Evolutionary conservation across 2,888 invertebrate genomes (phyloP).

Genomic region (Caenorhabditis sp.): DNA sequence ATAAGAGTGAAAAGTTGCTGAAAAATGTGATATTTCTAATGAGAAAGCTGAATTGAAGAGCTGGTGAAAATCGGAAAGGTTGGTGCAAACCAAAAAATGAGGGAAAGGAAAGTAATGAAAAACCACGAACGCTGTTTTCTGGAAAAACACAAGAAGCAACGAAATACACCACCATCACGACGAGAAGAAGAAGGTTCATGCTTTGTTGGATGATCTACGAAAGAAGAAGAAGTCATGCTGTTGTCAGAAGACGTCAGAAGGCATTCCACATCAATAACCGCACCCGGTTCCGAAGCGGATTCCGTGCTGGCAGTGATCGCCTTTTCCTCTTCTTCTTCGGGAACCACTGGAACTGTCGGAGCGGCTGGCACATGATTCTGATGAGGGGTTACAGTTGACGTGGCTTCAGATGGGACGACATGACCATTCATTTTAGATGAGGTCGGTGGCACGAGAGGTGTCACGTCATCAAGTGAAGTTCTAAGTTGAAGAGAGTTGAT

Average conservation of each 20-base stretch:
- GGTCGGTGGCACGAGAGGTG: slow-evolving; percentile 27
- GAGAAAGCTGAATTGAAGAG: neutral
- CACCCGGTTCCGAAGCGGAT: slow-evolving; percentile 52
- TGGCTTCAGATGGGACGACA: slow-evolving; percentile 9
- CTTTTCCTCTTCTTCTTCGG: slow-evolving; percentile 53
- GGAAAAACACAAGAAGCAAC: slow-evolving; percentile 46
- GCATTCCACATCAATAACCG: slow-evolving; percentile 23
- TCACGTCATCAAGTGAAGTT: slow-evolving; percentile 57
- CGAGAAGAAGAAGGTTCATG: slow-evolving; percentile 21
- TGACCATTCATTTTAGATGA: slow-evolving; percentile 46
- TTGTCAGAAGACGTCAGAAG: slow-evolving; percentile 12
- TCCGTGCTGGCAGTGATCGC: slow-evolving; percentile 41
- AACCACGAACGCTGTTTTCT: slow-evolving; percentile 35
- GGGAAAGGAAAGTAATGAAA: neutral
- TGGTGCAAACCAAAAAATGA: neutral
- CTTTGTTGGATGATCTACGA: slow-evolving; percentile 13
- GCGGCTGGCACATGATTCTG: slow-evolving; percentile 21
- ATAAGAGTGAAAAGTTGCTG: neutral
- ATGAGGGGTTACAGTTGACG: neutral
- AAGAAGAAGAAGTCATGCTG: slow-evolving; percentile 29
- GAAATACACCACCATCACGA: slow-evolving; percentile 36
- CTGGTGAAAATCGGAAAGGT: neutral
- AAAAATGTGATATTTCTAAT: neutral
- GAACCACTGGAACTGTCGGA: slow-evolving; percentile 30
- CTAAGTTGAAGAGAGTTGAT: slow-evolving; percentile 66